Conservation (phyloP, 1,140 invertebrate genomes). For the Tetramorium parvispinum region DNA sequence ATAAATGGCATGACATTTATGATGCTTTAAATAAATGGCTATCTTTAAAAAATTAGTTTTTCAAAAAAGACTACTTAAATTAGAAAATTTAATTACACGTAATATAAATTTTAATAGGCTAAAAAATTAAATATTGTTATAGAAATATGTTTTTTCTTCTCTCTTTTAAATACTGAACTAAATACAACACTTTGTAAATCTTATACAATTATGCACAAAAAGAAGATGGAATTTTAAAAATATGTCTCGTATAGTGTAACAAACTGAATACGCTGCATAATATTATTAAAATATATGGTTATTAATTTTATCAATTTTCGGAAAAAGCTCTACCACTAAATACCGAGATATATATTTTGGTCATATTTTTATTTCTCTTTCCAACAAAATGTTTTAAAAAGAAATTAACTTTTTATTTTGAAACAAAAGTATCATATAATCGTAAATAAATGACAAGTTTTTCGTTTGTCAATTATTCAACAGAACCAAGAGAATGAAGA, state of each 20-base stretch:
- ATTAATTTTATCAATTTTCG: background rate
- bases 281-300: background rate
- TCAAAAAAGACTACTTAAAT: background rate
- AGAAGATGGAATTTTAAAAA: background rate
- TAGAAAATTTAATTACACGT: background rate
- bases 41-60: background rate
- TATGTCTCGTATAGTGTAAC: background rate
- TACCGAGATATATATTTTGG: background rate
- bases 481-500: background rate
- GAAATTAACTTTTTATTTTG: background rate
- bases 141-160: background rate
- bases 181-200: background rate
- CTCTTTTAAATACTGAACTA: background rate
- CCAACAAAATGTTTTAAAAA: background rate
- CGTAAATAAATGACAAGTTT: background rate
- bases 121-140: background rate
- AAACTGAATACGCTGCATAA: background rate
- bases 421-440: background rate
- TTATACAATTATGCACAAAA: background rate
- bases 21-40: background rate
- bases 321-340: background rate
- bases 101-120: background rate
- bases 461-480: slow-evolving; percentile 30
- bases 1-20: background rate
- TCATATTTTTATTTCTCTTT: background rate